Percentiles rank a stretch among this genome's conserved stretches.
These are phyloP conservation scores for Pangasius krempfi DNA, from an alignment of 2,797 vertebrate species.

Conservation along the genomic window DNA sequence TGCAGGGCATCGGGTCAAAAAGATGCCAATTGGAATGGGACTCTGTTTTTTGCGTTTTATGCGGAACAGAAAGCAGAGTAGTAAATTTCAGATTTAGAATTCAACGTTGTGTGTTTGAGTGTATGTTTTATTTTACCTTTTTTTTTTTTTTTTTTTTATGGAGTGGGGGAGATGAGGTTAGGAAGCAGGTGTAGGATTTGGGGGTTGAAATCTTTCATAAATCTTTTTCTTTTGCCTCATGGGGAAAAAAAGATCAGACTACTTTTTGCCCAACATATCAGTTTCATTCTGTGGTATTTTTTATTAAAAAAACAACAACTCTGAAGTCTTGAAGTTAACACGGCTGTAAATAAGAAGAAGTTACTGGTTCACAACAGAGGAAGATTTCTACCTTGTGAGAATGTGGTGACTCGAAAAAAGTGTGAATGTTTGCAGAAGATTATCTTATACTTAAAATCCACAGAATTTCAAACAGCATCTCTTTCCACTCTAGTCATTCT, in stretches of 20 bases:
- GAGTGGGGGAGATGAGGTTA: not conserved
- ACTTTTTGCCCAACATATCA: not conserved
- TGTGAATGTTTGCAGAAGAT: not conserved
- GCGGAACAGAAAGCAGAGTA: conserved; percentile 12
- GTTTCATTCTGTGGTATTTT: conserved; percentile 9
- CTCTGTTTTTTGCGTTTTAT: not conserved
- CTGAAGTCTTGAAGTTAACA: conserved; percentile 16
- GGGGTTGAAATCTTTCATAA: conserved; percentile 4
- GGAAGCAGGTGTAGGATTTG: conserved; percentile 7
- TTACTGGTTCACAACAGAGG: conserved; percentile 14
- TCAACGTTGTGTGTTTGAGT: conserved; percentile 4
- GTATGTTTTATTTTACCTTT: not conserved
- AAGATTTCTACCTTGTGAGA: not conserved
- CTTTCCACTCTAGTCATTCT: conserved; percentile 50
- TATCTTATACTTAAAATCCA: not conserved
- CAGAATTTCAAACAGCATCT: conserved; percentile 9
- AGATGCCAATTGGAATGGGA: conserved; percentile 30
- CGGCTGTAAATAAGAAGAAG: conserved; percentile 17
- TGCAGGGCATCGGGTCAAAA: conserved; percentile 25
- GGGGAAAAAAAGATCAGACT: not conserved
- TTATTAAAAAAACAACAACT: not conserved
- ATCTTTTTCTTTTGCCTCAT: conserved; percentile 13
- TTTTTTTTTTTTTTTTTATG: not conserved
- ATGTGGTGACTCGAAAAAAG: not conserved
- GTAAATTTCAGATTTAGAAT: conserved; percentile 27